Evolutionary conservation across 2,113 vertebrate genomes (phyloP).

Genomic region (Pituophis catenifer): DNA sequence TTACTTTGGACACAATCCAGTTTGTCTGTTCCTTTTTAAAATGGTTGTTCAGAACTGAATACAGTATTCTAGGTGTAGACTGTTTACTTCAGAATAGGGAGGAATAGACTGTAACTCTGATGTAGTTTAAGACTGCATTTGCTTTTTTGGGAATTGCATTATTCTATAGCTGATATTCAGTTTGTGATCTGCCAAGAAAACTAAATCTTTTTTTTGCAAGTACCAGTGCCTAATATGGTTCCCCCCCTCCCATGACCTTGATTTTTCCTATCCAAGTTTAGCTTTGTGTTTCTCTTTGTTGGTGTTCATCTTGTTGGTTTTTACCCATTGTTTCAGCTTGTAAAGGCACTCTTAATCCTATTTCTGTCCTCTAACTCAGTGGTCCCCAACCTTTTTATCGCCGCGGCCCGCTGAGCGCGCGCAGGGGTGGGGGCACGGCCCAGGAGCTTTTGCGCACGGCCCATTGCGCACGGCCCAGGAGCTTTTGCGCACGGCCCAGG

Average conservation of each 20-base stretch:
- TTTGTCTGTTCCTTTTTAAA: not conserved
- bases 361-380: not conserved
- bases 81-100: not conserved
- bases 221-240: not conserved
- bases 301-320: not conserved
- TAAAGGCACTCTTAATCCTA: not conserved
- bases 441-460: no score
- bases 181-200: not conserved
- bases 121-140: not conserved
- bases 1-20: not conserved
- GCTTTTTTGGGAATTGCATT: not conserved
- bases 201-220: not conserved
- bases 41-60: not conserved
- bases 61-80: not conserved
- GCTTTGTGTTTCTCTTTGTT: not conserved
- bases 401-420: no score
- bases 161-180: not conserved
- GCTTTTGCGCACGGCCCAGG: no score
- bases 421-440: no score
- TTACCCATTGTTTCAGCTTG: not conserved
- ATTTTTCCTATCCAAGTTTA: not conserved
- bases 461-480: no score
- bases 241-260: not conserved
- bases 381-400: no score
- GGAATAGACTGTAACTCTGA: not conserved